phyloP scores from a whole-genome alignment of 1,140 invertebrate genomes.

The Liolophura sinensis region DNA sequence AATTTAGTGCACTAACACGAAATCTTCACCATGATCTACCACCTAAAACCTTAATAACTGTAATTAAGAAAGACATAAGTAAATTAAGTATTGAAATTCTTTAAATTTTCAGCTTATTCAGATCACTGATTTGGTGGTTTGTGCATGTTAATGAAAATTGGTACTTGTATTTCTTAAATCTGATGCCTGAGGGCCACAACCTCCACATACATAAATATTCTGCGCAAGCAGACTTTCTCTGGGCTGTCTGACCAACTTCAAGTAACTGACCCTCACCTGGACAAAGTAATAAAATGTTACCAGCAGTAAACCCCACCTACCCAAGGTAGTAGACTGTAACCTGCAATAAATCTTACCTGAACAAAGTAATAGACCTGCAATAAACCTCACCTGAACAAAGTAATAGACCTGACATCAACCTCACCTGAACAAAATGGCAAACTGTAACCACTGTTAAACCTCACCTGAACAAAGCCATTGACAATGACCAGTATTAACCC shows the following conservation, averaged over 20 bases:
- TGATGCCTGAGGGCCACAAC: too few relatives aligned
- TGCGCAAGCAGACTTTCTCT: too few relatives aligned
- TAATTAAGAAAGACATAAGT: too few relatives aligned
- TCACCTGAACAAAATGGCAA: constrained; percentile 68
- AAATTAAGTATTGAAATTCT: too few relatives aligned
- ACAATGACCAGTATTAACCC: too few relatives aligned
- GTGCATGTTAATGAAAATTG: too few relatives aligned
- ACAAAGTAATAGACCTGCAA: neutral
- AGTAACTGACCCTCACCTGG: constrained; percentile 84
- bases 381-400: neutral
- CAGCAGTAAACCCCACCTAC: constrained; percentile 93
- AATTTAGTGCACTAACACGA: neutral
- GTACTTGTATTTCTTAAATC: too few relatives aligned
- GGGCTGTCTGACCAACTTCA: too few relatives aligned
- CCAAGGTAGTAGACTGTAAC: constrained; percentile 81
- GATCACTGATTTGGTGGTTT: too few relatives aligned
- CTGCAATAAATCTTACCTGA: constrained; percentile 89
- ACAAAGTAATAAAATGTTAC: constrained; percentile 77
- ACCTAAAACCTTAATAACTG: neutral
- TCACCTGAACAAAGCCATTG: neutral
- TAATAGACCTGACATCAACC: too few relatives aligned
- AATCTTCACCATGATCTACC: neutral
- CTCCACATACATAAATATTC: too few relatives aligned
- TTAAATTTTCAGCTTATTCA: too few relatives aligned
- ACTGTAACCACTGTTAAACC: neutral